Percentiles rank a stretch among this genome's conserved stretches.
Conservation (phyloP, 1,140 invertebrate species). For the Frieseomelitta varia region DNA sequence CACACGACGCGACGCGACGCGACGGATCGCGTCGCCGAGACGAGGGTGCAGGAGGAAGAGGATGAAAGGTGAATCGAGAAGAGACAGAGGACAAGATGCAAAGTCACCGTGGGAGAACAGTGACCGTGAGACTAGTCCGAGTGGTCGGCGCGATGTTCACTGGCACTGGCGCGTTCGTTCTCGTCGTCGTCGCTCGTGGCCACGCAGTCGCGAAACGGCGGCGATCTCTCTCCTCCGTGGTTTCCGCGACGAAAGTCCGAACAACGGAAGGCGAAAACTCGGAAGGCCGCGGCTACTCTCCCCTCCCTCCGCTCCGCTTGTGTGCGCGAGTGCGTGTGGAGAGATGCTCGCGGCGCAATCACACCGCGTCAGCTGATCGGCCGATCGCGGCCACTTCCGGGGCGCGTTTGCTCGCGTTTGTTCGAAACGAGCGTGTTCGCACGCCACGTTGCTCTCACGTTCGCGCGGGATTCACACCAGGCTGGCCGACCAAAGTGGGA, state of each 20-base stretch:
- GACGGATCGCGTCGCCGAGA: no score
- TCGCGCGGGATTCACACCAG: no score
- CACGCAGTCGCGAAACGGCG: slow-evolving; percentile 19
- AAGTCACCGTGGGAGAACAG: no score
- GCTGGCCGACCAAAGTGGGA: background rate
- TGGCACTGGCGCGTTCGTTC: background rate
- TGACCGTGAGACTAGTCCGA: slow-evolving; percentile 7
- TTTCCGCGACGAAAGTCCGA: background rate
- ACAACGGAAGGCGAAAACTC: background rate
- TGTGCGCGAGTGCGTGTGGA: background rate
- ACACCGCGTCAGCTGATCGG: slow-evolving; percentile 39
- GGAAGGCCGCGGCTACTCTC: background rate
- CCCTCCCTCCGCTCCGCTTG: background rate
- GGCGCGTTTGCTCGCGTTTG: background rate
- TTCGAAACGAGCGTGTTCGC: background rate
- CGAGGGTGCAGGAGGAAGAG: no score
- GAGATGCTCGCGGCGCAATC: background rate
- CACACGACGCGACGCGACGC: no score
- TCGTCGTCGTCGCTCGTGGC: background rate
- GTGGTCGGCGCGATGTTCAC: background rate
- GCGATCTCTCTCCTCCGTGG: no score
- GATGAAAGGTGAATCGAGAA: no score
- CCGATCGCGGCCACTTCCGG: background rate
- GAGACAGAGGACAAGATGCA: no score
- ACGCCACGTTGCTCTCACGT: no score